phyloP scores from a whole-genome alignment of 2,113 vertebrate species.

The Poeciliopsis occidentalis region DNA sequence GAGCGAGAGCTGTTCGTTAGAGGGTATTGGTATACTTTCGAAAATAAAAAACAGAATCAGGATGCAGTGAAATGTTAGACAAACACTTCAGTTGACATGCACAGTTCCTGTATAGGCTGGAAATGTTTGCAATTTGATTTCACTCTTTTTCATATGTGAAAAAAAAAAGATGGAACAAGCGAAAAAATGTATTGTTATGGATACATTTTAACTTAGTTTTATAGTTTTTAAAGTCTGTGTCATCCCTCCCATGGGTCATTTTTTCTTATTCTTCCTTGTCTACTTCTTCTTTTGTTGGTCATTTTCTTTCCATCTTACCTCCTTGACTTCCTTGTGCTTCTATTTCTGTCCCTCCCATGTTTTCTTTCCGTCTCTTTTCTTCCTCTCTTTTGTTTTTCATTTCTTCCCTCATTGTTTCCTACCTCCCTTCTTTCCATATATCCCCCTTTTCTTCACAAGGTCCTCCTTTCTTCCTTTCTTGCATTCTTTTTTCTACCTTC shows the following conservation, averaged over 20 bases:
- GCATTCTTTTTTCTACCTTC: too few species aligned
- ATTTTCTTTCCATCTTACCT: too few species aligned
- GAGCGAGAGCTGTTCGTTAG: constrained; percentile 33
- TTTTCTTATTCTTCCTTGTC: too few species aligned
- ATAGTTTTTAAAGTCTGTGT: neutral
- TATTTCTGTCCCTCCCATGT: too few species aligned
- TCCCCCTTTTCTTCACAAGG: too few species aligned
- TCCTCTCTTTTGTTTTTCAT: too few species aligned
- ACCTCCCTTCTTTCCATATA: too few species aligned
- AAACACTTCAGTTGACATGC: neutral
- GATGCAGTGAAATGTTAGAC: constrained; percentile 8
- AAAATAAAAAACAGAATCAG: constrained; percentile 35
- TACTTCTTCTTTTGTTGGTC: too few species aligned
- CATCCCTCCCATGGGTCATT: too few species aligned
- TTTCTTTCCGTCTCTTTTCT: too few species aligned
- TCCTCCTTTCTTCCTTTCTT: too few species aligned
- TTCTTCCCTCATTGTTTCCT: too few species aligned
- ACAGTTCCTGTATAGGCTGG: neutral
- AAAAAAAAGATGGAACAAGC: neutral
- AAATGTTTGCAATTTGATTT: neutral
- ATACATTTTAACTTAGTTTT: neutral
- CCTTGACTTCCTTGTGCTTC: neutral
- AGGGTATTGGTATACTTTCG: constrained; percentile 36
- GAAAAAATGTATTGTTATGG: neutral
- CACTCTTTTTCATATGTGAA: neutral